Base-by-base conservation (phyloP, 2,113 vertebrate genomes). In the Spermophilus dauricus region DNA sequence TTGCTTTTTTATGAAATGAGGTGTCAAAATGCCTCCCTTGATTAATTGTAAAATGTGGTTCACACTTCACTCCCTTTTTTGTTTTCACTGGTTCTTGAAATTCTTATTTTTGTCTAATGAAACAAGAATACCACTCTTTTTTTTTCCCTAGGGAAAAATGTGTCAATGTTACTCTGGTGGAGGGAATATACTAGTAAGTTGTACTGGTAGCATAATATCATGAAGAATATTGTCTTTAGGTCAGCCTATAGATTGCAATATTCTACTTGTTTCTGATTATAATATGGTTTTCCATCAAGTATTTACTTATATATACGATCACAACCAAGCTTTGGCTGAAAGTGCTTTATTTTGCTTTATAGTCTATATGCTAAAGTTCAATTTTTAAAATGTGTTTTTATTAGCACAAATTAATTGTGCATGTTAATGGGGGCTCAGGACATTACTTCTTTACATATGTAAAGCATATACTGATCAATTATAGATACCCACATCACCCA, bases 11-110 rank as follows among this genome's bases (percentile, higher is more conserved):
- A 82, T 92, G 92, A 96, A 96, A 58, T 22, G 48, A 97, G 26
- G 9, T 95, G 85, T 51, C 77, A 93, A 88, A 94, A 67, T 95
- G 16, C 32, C 14, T 96, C 18, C 11, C 8, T 89, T 97, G 91
- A 94, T 95, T 96, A 97, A 95, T 83, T 97, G 14, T 93, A 90
- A 95, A 94, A 78, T 80, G 32, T 5, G 85, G 4, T 86, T 96
- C 93, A 95, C 37, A 63, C 89, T 39, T 39, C 18, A 51, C 10
- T 94, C 58, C 9, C 2, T 69, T 95, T 88, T 94, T 69, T 78
- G 11, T 86, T 97, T 94, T 11, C 56, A 78, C 39, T 91, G 4
- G 14, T 75, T 93, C 86, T 84, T 90, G 34, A 96, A 94, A 92
- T 95, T 92, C 42, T 95, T 94, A 86, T 87, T 95, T 94, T 32